Evolutionary conservation across 2,888 invertebrate species (phyloP), one percentile per base, ranked within the genome.

Genomic region (Acrocyrtus sp.): DNA sequence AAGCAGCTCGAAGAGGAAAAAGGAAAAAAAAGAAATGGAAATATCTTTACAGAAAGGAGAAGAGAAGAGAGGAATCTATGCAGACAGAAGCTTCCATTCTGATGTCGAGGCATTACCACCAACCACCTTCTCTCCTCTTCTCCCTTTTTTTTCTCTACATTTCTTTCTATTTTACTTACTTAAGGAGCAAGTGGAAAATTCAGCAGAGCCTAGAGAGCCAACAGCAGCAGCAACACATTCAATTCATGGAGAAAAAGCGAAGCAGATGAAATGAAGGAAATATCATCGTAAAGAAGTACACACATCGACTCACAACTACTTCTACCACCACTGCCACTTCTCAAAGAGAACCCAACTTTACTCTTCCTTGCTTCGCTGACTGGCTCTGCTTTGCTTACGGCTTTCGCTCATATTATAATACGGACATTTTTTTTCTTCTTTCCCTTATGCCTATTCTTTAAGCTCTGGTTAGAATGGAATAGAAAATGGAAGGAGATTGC

Each of bases 251-350:
- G 41, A 54, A 56, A 53, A 47, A 70, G 57, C 62, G 69, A 57
- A 70, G 69, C 62, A 72, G 70, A 72, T 58, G 70, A 70, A 70
- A 70, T 70, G 70, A 63, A 72, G 70, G 70, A 72, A 72, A 72
- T 63, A 70, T 62, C 70, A 63, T 72, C 63, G 63, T 72, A 72
- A 72, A 72, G 70, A 72, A 72, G 48, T 72, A 72, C 63, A 72
- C 70, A 63, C 70, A 72, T 72, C 70, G 70, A 72, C 70, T 72
- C 63, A 72, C 50, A 63, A 72, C 70, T 72, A 63, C 70, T 72
- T 63, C 70, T 63, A 72, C 63, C 47, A 47, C 41, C 47, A 53
- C 62, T 51, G 51, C 62, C 48, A 29, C 61, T 68, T 39, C 21
- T 62, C 62, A 56, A 22, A 60, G 56, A 53, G 51, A 45, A 61